These are phyloP conservation scores for Pimephales promelas DNA, from an alignment of 2,113 vertebrate genomes.

Conservation along the genomic window DNA sequence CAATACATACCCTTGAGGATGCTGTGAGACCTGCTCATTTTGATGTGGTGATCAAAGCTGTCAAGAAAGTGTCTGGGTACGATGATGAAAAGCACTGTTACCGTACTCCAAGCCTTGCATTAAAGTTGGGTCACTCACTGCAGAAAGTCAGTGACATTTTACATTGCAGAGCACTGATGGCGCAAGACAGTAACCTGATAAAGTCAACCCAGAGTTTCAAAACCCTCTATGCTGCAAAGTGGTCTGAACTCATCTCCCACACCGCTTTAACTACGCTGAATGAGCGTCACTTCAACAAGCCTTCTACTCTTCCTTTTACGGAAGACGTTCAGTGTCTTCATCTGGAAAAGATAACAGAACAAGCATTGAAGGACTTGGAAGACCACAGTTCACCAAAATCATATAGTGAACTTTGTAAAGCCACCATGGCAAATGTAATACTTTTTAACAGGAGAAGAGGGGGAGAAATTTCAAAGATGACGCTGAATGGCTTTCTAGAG, in stretches of 20 bases:
- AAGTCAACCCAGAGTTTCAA: constrained; percentile 16
- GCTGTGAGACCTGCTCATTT: constrained; percentile 51
- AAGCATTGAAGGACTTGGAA: neutral
- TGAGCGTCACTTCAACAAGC: neutral
- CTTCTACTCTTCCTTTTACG: neutral
- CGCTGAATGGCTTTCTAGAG: neutral
- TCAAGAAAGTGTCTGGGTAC: constrained; percentile 47
- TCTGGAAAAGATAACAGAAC: neutral
- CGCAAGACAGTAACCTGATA: neutral
- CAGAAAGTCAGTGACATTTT: constrained; percentile 53
- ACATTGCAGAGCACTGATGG: constrained; percentile 50
- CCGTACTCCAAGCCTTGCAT: constrained; percentile 46
- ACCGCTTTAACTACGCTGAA: no score
- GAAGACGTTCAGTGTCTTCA: neutral
- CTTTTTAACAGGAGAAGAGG: neutral
- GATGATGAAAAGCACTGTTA: constrained; percentile 37
- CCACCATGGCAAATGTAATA: neutral
- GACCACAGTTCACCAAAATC: neutral
- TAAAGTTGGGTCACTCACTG: constrained; percentile 39
- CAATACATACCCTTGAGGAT: constrained; percentile 43
- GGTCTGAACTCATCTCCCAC: neutral
- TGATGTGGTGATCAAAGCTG: constrained; percentile 37
- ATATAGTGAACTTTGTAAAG: neutral
- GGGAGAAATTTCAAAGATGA: neutral
- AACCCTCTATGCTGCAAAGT: neutral